phyloP scores from a whole-genome alignment of 2,888 invertebrate genomes.

The Hydrotaea cyrtoneurina region DNA sequence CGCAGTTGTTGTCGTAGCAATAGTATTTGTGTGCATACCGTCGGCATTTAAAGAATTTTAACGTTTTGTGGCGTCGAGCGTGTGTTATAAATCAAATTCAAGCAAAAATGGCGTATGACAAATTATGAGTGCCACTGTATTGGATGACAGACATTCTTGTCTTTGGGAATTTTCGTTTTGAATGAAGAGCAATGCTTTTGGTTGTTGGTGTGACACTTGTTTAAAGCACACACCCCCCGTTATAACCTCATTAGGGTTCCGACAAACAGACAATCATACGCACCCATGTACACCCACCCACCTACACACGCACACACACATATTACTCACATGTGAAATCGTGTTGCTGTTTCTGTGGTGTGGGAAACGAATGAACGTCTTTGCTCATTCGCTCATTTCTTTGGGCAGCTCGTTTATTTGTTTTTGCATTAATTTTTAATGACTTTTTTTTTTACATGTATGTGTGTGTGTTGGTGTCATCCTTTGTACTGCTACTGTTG shows the following conservation, averaged over 20 bases:
- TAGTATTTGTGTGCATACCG: conserved; percentile 35
- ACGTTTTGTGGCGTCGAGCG: neutral
- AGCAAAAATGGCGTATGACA: conserved; percentile 59
- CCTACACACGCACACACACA: neutral
- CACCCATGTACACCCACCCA: neutral
- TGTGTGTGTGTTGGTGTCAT: conserved; percentile 18
- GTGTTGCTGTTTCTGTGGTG: neutral
- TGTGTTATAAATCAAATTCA: conserved; percentile 25
- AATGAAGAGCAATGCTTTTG: conserved; percentile 14
- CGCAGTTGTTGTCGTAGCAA: neutral
- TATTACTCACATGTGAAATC: neutral
- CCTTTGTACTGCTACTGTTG: neutral
- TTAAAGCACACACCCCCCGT: conserved; percentile 13
- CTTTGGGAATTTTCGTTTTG: conserved; percentile 28
- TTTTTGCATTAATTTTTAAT: conserved; percentile 53
- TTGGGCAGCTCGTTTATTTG: conserved; percentile 19
- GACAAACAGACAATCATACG: neutral
- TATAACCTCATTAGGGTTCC: conserved; percentile 53
- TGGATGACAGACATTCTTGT: conserved; percentile 14
- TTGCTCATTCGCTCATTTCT: conserved; percentile 14
- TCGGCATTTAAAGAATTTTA: conserved; percentile 39
- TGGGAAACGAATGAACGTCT: neutral
- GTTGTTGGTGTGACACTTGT: conserved; percentile 21
- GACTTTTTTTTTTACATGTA: conserved; percentile 40
- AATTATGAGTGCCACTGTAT: conserved; percentile 52